These are phyloP conservation scores for Dipodomys stephensi DNA, from an alignment of 2,113 vertebrate species.

Conservation along the genomic window DNA sequence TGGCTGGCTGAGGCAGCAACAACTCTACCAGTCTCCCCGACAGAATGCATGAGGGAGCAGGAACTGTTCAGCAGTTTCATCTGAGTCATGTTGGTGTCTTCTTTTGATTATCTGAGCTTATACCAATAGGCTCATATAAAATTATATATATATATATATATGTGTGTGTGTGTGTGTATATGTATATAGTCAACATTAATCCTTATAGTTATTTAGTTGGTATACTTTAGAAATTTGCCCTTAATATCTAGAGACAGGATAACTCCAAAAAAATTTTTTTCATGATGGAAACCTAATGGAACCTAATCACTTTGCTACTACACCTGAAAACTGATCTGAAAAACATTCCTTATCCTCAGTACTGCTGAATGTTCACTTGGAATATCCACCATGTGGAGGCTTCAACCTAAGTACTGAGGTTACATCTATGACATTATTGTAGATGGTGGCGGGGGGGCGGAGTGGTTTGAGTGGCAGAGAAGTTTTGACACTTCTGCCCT, in stretches of 20 bases:
- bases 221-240: conserved; percentile 82
- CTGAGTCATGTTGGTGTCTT: conserved; percentile 69
- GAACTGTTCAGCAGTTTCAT: conserved; percentile 35
- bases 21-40: conserved; percentile 73
- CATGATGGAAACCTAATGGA: conserved; percentile 25
- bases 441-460: no score
- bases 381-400: not conserved
- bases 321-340: not conserved
- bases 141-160: conserved; percentile 68
- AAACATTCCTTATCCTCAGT: not conserved
- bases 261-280: conserved; percentile 21
- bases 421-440: not conserved
- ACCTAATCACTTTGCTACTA: not conserved
- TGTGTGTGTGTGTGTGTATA: no score
- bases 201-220: conserved; percentile 74
- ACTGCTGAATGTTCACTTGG: not conserved
- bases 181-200: conserved; percentile 81
- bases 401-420: not conserved
- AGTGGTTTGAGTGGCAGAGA: not conserved
- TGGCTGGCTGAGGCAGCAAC: conserved; percentile 84
- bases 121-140: conserved; percentile 81
- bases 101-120: conserved; percentile 88
- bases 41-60: conserved; percentile 58
- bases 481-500: not conserved
- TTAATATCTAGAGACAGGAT: conserved; percentile 73